phyloP scores from a whole-genome alignment of 2,797 vertebrate species.

The Etheostoma nigrum region DNA sequence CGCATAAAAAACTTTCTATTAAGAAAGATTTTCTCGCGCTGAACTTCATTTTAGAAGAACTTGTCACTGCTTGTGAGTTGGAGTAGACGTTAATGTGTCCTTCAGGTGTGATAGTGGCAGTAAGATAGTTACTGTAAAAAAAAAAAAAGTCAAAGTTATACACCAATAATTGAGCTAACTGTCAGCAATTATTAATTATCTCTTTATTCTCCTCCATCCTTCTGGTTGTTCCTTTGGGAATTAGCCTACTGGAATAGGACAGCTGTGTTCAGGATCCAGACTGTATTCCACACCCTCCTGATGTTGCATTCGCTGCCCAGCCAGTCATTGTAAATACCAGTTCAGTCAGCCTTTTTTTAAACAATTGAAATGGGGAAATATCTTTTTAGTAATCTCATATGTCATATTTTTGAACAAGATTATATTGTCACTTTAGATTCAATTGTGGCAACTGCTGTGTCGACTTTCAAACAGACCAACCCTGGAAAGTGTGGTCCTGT shows the following conservation, averaged over 20 bases:
- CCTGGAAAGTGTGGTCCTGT: not conserved
- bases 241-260: not conserved
- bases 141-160: not conserved
- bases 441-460: not conserved
- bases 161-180: not conserved
- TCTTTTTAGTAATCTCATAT: not conserved
- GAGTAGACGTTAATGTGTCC: not conserved
- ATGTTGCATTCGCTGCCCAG: conserved; percentile 53
- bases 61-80: not conserved
- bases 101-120: conserved; percentile 1
- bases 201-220: not conserved
- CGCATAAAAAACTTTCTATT: not conserved
- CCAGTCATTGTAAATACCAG: conserved; percentile 7
- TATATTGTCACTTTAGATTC: not conserved
- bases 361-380: not conserved
- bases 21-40: not conserved
- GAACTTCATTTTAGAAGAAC: fast-evolving
- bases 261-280: conserved; percentile 49
- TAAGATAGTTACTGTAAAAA: not conserved
- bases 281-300: conserved; percentile 28
- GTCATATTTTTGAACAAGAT: too few relatives aligned
- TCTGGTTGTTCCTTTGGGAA: conserved; percentile 6
- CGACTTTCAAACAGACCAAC: not conserved
- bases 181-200: fast-evolving
- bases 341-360: not conserved